These are phyloP conservation scores for Glaucopsyche alexis DNA, from an alignment of 2,888 invertebrate genomes.

Conservation along the genomic window DNA sequence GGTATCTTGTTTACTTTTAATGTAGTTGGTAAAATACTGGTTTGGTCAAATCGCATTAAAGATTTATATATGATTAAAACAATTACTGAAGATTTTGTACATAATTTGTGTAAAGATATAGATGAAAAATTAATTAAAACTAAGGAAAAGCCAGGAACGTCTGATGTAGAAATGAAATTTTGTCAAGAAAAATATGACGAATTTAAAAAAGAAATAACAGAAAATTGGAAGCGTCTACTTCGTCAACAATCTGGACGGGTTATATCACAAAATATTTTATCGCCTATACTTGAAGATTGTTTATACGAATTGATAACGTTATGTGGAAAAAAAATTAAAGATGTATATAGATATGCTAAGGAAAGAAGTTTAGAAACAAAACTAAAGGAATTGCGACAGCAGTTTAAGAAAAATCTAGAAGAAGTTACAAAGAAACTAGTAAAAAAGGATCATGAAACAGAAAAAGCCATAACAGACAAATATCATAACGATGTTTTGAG, in stretches of 20 bases:
- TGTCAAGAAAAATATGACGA: constrained; percentile 21
- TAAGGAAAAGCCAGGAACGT: not conserved
- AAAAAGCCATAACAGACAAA: constrained; percentile 15
- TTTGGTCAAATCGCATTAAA: constrained; percentile 26
- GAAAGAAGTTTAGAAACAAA: constrained; percentile 19
- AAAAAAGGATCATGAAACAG: not conserved
- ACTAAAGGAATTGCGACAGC: constrained; percentile 10
- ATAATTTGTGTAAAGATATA: constrained; percentile 23
- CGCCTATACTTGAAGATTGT: constrained; percentile 22
- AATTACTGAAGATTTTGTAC: constrained; percentile 11
- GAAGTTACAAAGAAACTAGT: not conserved
- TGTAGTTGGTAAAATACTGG: constrained; percentile 26
- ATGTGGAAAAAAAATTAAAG: constrained; percentile 28
- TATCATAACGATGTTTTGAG: constrained; percentile 25
- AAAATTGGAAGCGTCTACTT: constrained; percentile 25
- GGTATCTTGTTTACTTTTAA: not conserved
- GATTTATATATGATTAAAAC: constrained; percentile 13
- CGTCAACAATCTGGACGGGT: constrained; percentile 28
- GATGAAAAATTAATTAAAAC: constrained; percentile 23
- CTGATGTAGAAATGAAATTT: not conserved
- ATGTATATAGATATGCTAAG: constrained; percentile 13
- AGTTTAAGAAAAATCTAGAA: constrained; percentile 21
- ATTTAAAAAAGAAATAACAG: constrained; percentile 26
- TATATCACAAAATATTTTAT: constrained; percentile 23
- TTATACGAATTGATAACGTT: constrained; percentile 10